Conservation (phyloP, 2,888 invertebrate species). For the Xestia rhomboidea region DNA sequence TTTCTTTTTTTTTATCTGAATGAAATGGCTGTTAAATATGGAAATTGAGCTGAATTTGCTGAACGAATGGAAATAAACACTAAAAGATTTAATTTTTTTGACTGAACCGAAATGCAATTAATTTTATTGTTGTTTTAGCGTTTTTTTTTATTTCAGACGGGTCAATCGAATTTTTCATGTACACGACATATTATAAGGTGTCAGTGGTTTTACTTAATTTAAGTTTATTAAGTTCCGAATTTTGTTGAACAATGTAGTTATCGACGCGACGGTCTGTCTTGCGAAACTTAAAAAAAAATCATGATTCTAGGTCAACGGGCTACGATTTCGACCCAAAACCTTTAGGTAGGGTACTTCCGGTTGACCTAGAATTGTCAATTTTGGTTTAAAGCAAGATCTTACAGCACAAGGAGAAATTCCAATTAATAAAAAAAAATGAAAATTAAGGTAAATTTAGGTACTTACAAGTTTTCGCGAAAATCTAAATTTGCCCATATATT, state of each 20-base stretch:
- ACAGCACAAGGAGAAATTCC: no score
- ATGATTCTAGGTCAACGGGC: no score
- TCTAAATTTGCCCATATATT: no score
- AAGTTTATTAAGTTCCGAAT: not conserved
- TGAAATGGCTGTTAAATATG: slow-evolving; percentile 44
- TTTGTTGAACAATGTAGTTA: not conserved
- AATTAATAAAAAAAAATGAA: no score
- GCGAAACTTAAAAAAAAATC: not conserved
- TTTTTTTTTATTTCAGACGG: not conserved
- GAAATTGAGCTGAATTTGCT: slow-evolving; percentile 28
- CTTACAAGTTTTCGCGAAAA: no score
- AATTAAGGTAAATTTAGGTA: no score
- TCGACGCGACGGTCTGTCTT: not conserved
- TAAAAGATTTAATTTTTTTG: slow-evolving; percentile 1
- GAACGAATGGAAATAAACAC: slow-evolving; percentile 22
- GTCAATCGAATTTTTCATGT: not conserved
- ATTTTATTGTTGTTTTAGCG: not conserved
- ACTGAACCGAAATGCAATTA: not conserved
- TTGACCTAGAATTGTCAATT: no score
- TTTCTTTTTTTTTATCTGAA: not conserved
- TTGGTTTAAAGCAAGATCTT: no score
- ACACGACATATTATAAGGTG: not conserved
- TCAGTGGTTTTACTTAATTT: not conserved
- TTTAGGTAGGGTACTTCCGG: no score
- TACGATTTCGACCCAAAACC: no score